phyloP scores from a whole-genome alignment of 1,140 invertebrate species.

The Aphis craccivora region DNA sequence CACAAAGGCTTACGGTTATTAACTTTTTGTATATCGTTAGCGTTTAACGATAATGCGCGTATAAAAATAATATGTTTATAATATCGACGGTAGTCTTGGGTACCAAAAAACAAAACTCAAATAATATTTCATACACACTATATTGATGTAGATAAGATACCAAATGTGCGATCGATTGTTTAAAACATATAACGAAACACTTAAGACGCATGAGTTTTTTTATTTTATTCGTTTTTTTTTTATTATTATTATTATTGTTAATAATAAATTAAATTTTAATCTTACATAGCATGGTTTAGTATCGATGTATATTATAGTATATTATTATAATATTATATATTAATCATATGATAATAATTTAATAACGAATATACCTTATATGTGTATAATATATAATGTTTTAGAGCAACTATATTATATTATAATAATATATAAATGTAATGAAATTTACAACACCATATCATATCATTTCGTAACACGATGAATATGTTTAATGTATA shows the following conservation, averaged over 20 bases:
- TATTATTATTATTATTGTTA: neutral
- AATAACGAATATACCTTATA: conserved; percentile 39
- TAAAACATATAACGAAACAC: neutral
- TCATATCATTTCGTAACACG: conserved; percentile 3
- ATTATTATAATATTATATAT: conserved; percentile 27
- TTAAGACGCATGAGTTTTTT: neutral
- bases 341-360: conserved; percentile 29
- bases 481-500: neutral
- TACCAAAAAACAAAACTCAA: too few species aligned
- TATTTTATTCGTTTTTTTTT: neutral
- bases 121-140: too few species aligned
- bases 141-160: neutral
- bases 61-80: too few species aligned
- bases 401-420: conserved; percentile 50
- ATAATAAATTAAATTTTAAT: conserved; percentile 48
- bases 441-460: conserved; percentile 44
- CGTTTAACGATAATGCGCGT: too few species aligned
- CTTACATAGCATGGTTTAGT: conserved; percentile 40
- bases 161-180: neutral
- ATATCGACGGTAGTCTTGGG: too few species aligned
- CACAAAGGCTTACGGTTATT: neutral
- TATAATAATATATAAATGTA: conserved; percentile 32
- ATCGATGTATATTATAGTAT: conserved; percentile 38
- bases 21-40: neutral
- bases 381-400: conserved; percentile 31